Conservation (phyloP, 2,113 vertebrate genomes). For the Chrysochloris asiatica region DNA sequence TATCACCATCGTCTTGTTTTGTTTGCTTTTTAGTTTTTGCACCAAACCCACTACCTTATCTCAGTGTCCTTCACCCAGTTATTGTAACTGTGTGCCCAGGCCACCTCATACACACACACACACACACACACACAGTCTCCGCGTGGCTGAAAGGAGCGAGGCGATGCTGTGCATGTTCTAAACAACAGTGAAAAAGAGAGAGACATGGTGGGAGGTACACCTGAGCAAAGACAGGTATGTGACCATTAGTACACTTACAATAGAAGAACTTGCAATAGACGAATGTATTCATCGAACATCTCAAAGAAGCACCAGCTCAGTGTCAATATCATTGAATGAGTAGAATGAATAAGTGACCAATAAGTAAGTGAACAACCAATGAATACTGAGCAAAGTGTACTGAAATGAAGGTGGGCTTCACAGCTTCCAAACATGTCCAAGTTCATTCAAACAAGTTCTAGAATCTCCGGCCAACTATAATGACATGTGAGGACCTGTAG, state of each 20-base stretch:
- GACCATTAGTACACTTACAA: neutral
- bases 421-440: neutral
- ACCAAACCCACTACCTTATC: neutral
- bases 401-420: neutral
- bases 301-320: neutral
- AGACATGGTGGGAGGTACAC: neutral
- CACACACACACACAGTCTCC: neutral
- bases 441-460: slow-evolving; percentile 18
- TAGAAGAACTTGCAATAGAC: neutral
- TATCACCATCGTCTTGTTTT: neutral
- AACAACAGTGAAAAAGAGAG: neutral
- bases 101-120: neutral
- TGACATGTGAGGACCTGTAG: neutral
- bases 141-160: neutral
- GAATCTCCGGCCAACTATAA: neutral
- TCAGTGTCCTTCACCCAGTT: neutral
- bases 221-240: neutral
- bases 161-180: neutral
- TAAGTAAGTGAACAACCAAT: neutral
- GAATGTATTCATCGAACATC: neutral
- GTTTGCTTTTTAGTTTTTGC: neutral
- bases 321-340: neutral
- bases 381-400: neutral
- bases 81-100: neutral
- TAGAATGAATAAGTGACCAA: neutral